Evolutionary conservation across 2,797 vertebrate species (phyloP).

Genomic region (Gymnodraco acuticeps): DNA sequence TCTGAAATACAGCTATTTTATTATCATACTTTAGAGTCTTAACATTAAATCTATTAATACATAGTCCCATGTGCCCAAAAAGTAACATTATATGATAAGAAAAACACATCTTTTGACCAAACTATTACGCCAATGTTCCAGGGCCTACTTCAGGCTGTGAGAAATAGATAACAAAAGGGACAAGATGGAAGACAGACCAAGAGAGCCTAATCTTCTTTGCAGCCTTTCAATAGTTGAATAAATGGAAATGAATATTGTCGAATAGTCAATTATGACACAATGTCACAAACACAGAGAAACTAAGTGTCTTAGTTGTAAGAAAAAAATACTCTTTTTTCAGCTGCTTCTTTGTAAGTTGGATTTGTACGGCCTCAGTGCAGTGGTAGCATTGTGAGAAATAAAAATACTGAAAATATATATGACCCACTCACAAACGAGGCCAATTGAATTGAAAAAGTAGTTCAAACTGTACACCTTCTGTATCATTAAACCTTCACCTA

Average conservation of each 20-base stretch:
- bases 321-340: background rate
- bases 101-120: too few species aligned
- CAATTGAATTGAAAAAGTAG: slow-evolving; percentile 10
- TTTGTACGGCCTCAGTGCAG: background rate
- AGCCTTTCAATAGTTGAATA: slow-evolving; percentile 21
- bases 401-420: background rate
- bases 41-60: too few species aligned
- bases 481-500: background rate
- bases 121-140: too few species aligned
- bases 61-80: too few species aligned
- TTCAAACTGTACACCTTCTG: background rate
- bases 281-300: background rate
- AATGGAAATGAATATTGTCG: background rate
- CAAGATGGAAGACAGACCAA: background rate
- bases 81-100: too few species aligned
- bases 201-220: slow-evolving; percentile 4
- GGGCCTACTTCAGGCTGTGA: background rate
- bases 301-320: background rate
- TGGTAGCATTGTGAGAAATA: background rate
- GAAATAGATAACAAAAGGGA: slow-evolving; percentile 4
- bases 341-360: background rate
- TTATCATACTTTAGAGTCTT: too few species aligned
- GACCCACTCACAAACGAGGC: background rate
- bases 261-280: background rate
- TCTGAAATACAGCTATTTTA: too few species aligned